phyloP scores from a whole-genome alignment of 1,140 invertebrate species.

The Lordiphosa collinella region DNA sequence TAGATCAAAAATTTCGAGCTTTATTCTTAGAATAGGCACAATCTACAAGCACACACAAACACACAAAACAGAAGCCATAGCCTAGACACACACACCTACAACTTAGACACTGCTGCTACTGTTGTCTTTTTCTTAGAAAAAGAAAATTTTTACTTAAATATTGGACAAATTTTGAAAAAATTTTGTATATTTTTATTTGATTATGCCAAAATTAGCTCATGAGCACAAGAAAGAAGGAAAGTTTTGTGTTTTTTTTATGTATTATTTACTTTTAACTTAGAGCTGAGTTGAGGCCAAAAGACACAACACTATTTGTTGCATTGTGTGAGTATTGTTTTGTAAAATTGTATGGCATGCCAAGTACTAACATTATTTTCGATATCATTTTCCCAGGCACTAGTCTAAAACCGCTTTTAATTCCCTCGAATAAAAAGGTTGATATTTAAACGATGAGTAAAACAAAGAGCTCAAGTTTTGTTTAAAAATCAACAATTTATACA shows the following conservation, averaged over 20 bases:
- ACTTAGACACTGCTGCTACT: conserved; percentile 3
- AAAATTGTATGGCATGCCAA: conserved; percentile 2
- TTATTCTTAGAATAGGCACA: conserved; percentile 47
- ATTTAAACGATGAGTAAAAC: too few relatives aligned
- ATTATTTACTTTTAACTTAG: conserved; percentile 17
- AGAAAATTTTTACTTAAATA: not conserved
- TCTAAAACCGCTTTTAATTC: too few relatives aligned
- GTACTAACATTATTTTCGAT: too few relatives aligned
- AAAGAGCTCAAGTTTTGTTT: too few relatives aligned
- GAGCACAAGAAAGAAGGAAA: not conserved
- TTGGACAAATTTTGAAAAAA: not conserved
- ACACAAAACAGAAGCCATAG: conserved; percentile 13
- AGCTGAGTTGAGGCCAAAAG: conserved; percentile 62
- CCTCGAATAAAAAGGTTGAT: too few relatives aligned
- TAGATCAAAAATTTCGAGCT: conserved; percentile 73
- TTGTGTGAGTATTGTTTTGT: conserved; percentile 68
- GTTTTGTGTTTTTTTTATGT: conserved; percentile 2
- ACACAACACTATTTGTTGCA: conserved; percentile 40
- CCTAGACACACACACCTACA: conserved; percentile 13
- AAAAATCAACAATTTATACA: too few relatives aligned
- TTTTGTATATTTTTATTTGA: not conserved
- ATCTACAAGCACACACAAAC: conserved; percentile 12
- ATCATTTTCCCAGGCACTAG: too few relatives aligned
- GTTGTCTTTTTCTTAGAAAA: conserved; percentile 12
- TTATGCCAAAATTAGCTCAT: not conserved